A percentile compares a stretch with the other conserved stretches of the same genome.
phyloP scores from a whole-genome alignment of 92 coral and sea anemone genomes.

The Heliopora coerulea region DNA sequence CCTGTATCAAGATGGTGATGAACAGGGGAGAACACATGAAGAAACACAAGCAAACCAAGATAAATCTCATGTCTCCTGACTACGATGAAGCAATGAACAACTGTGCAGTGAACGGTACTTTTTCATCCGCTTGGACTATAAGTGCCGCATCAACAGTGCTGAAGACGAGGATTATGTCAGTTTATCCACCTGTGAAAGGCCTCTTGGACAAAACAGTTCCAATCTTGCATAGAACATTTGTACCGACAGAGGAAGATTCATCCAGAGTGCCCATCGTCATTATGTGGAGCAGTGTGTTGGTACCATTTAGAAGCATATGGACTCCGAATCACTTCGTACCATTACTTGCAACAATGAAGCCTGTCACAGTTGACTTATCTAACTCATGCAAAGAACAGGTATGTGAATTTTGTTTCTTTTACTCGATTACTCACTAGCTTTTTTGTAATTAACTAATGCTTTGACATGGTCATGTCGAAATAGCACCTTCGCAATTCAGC shows the following conservation, averaged over 20 bases:
- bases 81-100: neutral
- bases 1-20: conserved; percentile 1
- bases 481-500: too few relatives aligned
- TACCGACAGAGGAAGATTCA: neutral
- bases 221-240: neutral
- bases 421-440: too few relatives aligned
- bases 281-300: neutral
- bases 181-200: conserved; percentile 7
- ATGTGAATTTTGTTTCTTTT: too few relatives aligned
- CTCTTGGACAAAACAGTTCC: neutral
- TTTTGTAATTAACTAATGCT: too few relatives aligned
- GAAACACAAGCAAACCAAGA: neutral
- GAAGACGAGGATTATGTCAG: neutral
- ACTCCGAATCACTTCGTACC: conserved; percentile 1
- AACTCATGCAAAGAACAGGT: too few relatives aligned
- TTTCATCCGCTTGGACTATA: conserved; percentile 19
- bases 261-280: neutral
- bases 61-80: conserved; percentile 5
- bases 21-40: neutral
- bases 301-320: neutral
- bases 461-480: too few relatives aligned
- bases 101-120: neutral
- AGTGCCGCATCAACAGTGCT: conserved; percentile 15
- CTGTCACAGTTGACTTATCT: neutral
- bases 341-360: neutral